Conservation (phyloP, 1,140 invertebrate genomes). For the Hyles vespertilio region DNA sequence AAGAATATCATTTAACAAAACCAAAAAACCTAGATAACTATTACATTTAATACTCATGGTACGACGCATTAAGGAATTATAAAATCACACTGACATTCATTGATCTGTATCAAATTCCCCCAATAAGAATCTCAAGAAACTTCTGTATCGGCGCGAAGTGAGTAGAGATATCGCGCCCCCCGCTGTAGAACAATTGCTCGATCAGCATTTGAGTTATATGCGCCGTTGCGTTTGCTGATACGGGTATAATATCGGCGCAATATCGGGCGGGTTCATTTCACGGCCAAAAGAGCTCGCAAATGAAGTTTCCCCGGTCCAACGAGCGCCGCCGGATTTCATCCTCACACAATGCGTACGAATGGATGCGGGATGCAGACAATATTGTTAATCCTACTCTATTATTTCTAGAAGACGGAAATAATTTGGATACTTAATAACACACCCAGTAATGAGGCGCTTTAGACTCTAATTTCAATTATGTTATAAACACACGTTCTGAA, state of each 20-base stretch:
- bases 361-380: slow-evolving; percentile 25
- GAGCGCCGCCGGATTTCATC: slow-evolving; percentile 24
- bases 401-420: too few relatives aligned
- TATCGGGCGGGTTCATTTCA: slow-evolving; percentile 66
- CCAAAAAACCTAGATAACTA: too few relatives aligned
- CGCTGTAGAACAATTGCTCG: slow-evolving; percentile 9
- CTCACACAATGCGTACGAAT: background rate
- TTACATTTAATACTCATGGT: too few relatives aligned
- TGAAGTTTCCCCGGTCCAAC: slow-evolving; percentile 65
- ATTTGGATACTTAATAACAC: too few relatives aligned
- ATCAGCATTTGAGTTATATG: slow-evolving; percentile 20
- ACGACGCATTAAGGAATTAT: too few relatives aligned
- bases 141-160: background rate
- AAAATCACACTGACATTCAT: too few relatives aligned
- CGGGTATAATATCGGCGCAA: slow-evolving; percentile 42
- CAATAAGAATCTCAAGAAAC: background rate
- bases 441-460: too few relatives aligned
- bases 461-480: too few relatives aligned
- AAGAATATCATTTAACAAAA: too few relatives aligned
- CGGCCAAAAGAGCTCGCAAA: slow-evolving; percentile 64
- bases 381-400: background rate
- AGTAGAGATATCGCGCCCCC: background rate
- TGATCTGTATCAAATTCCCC: too few relatives aligned
- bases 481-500: too few relatives aligned
- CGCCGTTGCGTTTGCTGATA: slow-evolving; percentile 26